Percentiles rank a stretch among this genome's conserved stretches.
Conservation (phyloP, 1,140 invertebrate species). For the Nebria ingens region DNA sequence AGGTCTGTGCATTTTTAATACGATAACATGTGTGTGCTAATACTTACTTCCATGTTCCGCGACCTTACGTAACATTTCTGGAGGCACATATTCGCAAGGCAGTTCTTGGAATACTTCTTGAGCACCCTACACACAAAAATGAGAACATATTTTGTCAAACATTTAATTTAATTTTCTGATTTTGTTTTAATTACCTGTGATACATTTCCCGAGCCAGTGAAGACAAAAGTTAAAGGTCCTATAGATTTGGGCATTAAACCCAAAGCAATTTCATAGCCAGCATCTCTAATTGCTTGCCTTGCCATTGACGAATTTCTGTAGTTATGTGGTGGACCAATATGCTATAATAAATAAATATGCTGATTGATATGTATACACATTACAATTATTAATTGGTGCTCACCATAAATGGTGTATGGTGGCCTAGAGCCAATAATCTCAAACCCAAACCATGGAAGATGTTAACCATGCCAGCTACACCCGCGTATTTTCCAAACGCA, state of each 20-base stretch:
- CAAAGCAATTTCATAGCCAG: constrained; percentile 95
- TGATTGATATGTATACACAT: constrained; percentile 3
- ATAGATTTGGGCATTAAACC: constrained; percentile 97
- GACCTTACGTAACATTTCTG: constrained; percentile 88
- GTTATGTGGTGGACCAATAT: constrained; percentile 96
- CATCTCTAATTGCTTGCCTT: constrained; percentile 90
- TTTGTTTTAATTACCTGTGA: constrained; percentile 48
- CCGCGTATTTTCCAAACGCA: constrained; percentile 98
- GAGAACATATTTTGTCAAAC: constrained; percentile 17
- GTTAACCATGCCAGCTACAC: constrained; percentile 97
- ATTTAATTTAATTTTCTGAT: constrained; percentile 14
- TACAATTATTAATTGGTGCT: constrained; percentile 17
- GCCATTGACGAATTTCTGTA: constrained; percentile 97
- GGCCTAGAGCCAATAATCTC: constrained; percentile 85
- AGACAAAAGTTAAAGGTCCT: constrained; percentile 94
- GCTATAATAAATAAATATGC: constrained; percentile 42
- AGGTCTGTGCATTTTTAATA: no score
- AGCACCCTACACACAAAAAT: constrained; percentile 62
- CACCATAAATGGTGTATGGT: constrained; percentile 99
- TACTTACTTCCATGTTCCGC: constrained; percentile 88
- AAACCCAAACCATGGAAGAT: constrained; percentile 95
- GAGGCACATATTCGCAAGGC: constrained; percentile 94
- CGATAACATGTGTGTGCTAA: not conserved
- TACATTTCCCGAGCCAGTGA: constrained; percentile 86
- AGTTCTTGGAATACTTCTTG: constrained; percentile 97